These are phyloP conservation scores for Hypotaenidia okinawae DNA, from an alignment of 2,797 vertebrate species.

Conservation along the genomic window DNA sequence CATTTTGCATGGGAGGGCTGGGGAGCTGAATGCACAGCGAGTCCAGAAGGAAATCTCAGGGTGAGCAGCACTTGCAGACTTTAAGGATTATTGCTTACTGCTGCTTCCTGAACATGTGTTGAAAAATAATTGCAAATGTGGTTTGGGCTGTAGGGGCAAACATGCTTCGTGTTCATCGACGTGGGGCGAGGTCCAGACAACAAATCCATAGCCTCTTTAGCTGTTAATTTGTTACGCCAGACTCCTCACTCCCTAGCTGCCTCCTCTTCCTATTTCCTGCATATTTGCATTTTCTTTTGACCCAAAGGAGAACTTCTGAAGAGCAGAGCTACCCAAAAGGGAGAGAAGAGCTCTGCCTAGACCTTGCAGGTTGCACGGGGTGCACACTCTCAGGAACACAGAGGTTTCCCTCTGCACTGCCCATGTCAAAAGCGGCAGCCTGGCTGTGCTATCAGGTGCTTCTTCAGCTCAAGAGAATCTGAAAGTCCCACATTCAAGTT, in stretches of 20 bases:
- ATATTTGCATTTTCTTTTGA: background rate
- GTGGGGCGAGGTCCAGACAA: background rate
- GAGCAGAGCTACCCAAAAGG: background rate
- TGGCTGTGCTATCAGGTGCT: background rate
- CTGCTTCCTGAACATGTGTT: background rate
- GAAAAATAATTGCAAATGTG: background rate
- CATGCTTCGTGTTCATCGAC: background rate
- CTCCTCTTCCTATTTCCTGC: background rate
- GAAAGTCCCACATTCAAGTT: background rate
- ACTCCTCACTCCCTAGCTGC: background rate
- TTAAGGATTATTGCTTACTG: background rate
- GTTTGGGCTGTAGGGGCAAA: background rate
- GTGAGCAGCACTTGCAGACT: background rate
- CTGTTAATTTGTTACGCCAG: background rate
- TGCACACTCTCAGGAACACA: accelerated
- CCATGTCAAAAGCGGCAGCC: background rate
- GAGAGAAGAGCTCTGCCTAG: background rate
- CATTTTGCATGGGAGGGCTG: background rate
- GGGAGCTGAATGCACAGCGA: background rate
- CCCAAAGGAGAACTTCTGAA: background rate
- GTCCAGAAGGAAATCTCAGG: background rate
- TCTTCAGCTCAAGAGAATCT: background rate
- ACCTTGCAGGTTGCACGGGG: background rate
- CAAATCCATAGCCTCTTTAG: background rate
- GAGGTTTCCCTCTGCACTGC: no score